Percentiles rank a stretch among this genome's conserved stretches.
phyloP scores from a whole-genome alignment of 2,797 vertebrate genomes.

The Hippopotamyrus pictus region DNA sequence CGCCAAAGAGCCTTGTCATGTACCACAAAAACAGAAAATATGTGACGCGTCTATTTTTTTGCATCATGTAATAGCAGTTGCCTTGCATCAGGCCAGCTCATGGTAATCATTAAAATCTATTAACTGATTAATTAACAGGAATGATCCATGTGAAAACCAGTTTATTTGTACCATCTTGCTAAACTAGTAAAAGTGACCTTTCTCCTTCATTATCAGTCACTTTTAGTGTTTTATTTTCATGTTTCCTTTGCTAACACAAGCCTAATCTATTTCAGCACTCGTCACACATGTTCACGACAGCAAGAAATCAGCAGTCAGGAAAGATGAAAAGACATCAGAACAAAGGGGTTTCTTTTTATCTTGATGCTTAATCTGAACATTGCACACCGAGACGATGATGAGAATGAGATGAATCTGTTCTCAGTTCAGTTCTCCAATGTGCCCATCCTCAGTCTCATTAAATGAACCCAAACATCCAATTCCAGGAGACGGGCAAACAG shows the following conservation, averaged over 20 bases:
- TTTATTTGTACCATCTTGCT: not conserved
- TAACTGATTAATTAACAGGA: not conserved
- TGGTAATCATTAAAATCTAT: not conserved
- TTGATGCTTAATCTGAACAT: not conserved
- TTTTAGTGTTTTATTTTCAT: not conserved
- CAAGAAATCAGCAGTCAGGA: not conserved
- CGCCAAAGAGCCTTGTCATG: not conserved
- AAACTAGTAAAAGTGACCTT: not conserved
- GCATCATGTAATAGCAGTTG: not conserved
- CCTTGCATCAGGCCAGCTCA: not conserved
- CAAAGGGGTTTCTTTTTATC: not conserved
- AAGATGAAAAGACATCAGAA: not conserved
- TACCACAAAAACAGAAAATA: not conserved
- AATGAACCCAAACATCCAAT: not conserved
- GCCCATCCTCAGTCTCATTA: not conserved
- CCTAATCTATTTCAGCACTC: not conserved
- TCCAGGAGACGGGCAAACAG: not conserved
- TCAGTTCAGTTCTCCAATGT: not conserved
- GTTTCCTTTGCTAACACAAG: not conserved
- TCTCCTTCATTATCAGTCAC: not conserved
- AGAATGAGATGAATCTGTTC: slow-evolving; percentile 1
- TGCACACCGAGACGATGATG: not conserved
- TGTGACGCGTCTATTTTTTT: not conserved
- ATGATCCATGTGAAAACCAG: not conserved
- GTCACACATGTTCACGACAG: not conserved